Evolutionary conservation across 2,113 vertebrate species (phyloP).

Genomic region (Hoplias malabaricus): DNA sequence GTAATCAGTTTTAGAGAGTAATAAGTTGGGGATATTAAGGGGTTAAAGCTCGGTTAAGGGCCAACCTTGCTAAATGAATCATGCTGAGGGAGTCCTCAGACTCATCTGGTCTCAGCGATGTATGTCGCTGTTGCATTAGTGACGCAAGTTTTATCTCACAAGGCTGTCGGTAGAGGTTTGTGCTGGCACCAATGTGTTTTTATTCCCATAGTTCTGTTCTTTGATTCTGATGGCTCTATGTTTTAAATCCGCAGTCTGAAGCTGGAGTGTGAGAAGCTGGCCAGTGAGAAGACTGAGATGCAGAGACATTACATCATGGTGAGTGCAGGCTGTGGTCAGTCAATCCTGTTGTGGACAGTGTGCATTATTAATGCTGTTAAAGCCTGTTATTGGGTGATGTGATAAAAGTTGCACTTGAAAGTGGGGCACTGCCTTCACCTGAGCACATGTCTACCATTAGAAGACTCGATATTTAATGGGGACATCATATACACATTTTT

Average conservation of each 20-base stretch:
- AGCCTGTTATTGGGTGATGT: too few species aligned
- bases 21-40: too few species aligned
- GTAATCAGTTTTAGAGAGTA: not conserved
- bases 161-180: too few species aligned
- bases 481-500: too few species aligned
- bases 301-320: slow-evolving; percentile 90
- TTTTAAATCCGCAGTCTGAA: slow-evolving; percentile 75
- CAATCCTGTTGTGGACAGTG: not conserved
- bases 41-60: not conserved
- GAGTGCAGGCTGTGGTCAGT: slow-evolving; percentile 33
- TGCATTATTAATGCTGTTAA: not conserved
- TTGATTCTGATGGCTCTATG: not conserved
- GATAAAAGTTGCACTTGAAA: too few species aligned
- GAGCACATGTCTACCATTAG: too few species aligned
- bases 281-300: slow-evolving; percentile 89
- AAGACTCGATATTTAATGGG: too few species aligned
- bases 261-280: slow-evolving; percentile 86
- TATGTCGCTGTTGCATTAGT: not conserved
- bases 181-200: too few species aligned
- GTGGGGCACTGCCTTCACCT: too few species aligned
- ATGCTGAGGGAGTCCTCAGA: not conserved
- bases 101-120: not conserved
- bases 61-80: not conserved
- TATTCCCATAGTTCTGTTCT: not conserved
- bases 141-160: not conserved